Evolutionary conservation across 2,888 invertebrate genomes (phyloP), one percentile per base, ranked within the genome.

Genomic region (Spilosoma lubricipeda): DNA sequence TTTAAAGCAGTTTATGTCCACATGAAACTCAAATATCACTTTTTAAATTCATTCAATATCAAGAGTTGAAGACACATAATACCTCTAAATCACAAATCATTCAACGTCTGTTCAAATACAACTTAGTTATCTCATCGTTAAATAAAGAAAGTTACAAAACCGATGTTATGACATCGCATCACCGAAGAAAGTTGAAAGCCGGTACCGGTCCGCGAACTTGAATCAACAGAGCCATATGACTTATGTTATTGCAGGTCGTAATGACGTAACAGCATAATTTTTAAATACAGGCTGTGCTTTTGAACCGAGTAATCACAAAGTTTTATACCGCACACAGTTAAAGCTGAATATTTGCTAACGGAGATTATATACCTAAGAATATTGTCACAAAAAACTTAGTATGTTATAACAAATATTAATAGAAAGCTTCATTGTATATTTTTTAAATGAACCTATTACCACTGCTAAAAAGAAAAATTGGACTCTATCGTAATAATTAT

Each of bases 101-200:
- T 73, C 77, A 73, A 75, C 67, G 78, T 85, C 85, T 82, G 82
- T 85, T 85, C 87, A 89, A 85, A 85, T 78, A 83, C 83, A 85
- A 89, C 86, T 89, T 80, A 85, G 89, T 95, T 94, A 94, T 92
- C 90, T 93, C 94, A 94, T 91, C 90, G 86, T 85, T 85, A 84
- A 80, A 83, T 82, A 90, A 88, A 88, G 92, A 93, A 94, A 95
- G 94, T 94, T 94, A 93, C 92, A 89, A 88, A 89, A 90, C 86
- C 80, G 89, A 92, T 93, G 92, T 82, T 90, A 93, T 94, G 94
- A 91, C 88, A 76, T 76, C 83, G 77, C 76, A 80, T 85, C 87
- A 66, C 81, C 82, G 84, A 93, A 89, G 92, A 94, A 94, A 94
- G 94, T 94, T 83, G 95, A 95, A 95, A 95, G 94, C 90, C 85